phyloP scores from a whole-genome alignment of 2,797 vertebrate species.

The Anableps anableps region DNA sequence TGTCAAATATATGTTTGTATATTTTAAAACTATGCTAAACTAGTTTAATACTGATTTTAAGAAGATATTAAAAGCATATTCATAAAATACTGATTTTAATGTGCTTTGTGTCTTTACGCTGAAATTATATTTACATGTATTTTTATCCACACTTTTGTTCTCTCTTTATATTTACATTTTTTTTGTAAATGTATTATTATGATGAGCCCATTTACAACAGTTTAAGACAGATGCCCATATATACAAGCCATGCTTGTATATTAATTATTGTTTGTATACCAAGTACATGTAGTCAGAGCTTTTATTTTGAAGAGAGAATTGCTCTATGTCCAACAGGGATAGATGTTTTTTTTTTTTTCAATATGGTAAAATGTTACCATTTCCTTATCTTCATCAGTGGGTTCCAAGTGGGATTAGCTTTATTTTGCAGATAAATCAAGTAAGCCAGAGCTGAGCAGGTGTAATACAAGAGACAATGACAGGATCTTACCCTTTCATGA shows the following conservation, averaged over 20 bases:
- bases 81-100: not conserved
- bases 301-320: not conserved
- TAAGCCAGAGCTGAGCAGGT: not conserved
- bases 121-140: not conserved
- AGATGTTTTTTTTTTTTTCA: not conserved
- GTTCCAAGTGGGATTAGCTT: not conserved
- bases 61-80: not conserved
- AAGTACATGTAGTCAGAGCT: not conserved
- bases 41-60: not conserved
- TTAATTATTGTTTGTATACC: not conserved
- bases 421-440: not conserved
- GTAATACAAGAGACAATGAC: not conserved
- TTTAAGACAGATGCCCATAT: not conserved
- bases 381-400: not conserved
- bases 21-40: not conserved
- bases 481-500: constrained; percentile 77
- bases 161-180: not conserved
- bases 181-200: not conserved
- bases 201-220: not conserved
- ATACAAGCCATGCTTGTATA: not conserved
- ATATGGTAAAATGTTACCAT: not conserved
- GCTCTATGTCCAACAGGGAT: not conserved
- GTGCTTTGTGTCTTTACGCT: not conserved
- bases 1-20: not conserved
- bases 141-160: not conserved